Evolutionary conservation across 2,797 vertebrate species (phyloP), one percentile per base, ranked within the genome.

Genomic region (Gymnocypris eckloni): DNA sequence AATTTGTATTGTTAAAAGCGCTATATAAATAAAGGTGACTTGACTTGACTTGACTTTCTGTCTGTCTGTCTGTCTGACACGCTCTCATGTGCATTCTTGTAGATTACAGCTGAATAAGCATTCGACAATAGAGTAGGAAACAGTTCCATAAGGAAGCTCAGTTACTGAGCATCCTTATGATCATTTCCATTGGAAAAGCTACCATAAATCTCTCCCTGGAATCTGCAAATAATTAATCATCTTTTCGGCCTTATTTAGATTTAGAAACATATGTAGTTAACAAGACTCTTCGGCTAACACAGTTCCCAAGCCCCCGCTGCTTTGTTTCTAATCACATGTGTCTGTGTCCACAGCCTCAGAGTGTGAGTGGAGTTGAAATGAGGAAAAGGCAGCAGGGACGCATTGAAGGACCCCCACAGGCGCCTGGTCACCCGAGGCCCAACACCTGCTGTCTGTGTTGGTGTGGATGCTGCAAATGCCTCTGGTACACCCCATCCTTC

Each of bases 381-480:
- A 97, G 98, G 95, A 99, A 99, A 95, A 97, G 98, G 94, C 98
- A 98, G 95, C 97, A 98, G 94, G 93, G 97, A 77, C 97, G 98
- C 93, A 99, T 98, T 93, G 98, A 99, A 96, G 97, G 96, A 95
- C 94, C 94, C 66, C 94, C 97, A 86, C 97, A 96, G 95, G 96
- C 96, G 75, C 97, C 97, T 37, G 98, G 97, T 92, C 97, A 96
- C 92, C 97, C 98, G 93, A 96, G 97, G 94, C 97, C 98, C 91
- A 98, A 98, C 94, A 98, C 97, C 78, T 99, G 98, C 94, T 99
- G 98, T 94, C 97, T 99, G 92, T 99, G 98, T 92, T 99, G 98
- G 98, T 99, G 98, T 86, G 98, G 98, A 93, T 99, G 98, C 93
- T 99, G 98, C 96, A 99, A 99, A 95, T 99, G 98, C 94, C 98